Evolutionary conservation across 2,113 vertebrate species (phyloP).

Genomic region (Cololabis saira): DNA sequence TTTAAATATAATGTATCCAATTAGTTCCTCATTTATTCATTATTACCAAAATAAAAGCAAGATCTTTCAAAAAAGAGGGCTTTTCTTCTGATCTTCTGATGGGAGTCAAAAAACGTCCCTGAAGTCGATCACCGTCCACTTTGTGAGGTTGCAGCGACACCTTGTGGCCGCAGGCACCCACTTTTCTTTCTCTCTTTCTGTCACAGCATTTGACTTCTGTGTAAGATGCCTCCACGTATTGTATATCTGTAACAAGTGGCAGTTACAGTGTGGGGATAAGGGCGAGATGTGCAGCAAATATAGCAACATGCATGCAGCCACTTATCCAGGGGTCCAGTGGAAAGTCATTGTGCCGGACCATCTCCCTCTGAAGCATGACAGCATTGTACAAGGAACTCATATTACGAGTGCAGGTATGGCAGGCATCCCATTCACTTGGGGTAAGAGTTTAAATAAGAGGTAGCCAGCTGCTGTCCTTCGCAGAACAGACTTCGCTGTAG

Average conservation of each 20-base stretch:
- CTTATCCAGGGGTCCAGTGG: constrained; percentile 39
- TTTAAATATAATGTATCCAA: not conserved
- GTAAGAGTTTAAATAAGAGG: constrained; percentile 82
- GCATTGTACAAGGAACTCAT: constrained; percentile 84
- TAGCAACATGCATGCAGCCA: constrained; percentile 22
- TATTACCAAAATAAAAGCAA: constrained; percentile 3
- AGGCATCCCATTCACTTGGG: constrained; percentile 84
- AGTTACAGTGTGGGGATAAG: constrained; percentile 42
- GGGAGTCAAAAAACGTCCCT: not conserved
- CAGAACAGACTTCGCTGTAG: constrained; percentile 63
- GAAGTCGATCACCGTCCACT: not conserved
- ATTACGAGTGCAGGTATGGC: constrained; percentile 87
- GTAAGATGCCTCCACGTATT: constrained; percentile 9
- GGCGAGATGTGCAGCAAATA: constrained; percentile 27
- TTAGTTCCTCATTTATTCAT: not conserved
- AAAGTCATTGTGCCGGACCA: constrained; percentile 46
- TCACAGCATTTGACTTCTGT: constrained; percentile 1
- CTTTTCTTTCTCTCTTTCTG: too few relatives aligned
- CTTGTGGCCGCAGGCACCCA: constrained; percentile 55
- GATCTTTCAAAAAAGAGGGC: not conserved
- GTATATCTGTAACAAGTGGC: constrained; percentile 6
- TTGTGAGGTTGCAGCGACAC: constrained; percentile 59
- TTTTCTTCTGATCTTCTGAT: not conserved
- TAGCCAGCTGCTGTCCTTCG: constrained; percentile 79
- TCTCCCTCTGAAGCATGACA: constrained; percentile 78